Conservation (phyloP, 2,797 vertebrate genomes). For the Myotis daubentonii region DNA sequence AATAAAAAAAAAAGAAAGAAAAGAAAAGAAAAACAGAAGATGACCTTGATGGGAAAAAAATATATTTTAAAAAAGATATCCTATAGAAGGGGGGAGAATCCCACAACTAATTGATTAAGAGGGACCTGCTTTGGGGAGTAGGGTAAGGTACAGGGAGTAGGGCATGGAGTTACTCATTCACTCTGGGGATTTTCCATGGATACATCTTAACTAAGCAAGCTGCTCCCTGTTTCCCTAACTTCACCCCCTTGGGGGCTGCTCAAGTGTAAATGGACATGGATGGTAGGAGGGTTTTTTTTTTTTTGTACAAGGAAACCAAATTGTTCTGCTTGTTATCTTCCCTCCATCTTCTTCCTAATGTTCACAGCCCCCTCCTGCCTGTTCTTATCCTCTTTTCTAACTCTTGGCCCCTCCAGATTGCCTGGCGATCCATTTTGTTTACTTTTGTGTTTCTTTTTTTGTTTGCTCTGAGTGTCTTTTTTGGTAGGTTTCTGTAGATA, state of each 20-base stretch:
- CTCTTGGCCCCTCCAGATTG: conserved; percentile 74
- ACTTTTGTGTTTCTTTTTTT: conserved; percentile 78
- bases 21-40: conserved; percentile 77
- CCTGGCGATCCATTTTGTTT: conserved; percentile 82
- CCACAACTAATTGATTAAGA: conserved; percentile 80
- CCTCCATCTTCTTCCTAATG: conserved; percentile 70
- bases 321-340: conserved; percentile 73
- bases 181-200: conserved; percentile 74
- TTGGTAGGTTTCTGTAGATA: conserved; percentile 84
- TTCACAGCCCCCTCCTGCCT: conserved; percentile 68
- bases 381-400: conserved; percentile 65
- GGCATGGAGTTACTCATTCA: conserved; percentile 69
- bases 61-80: conserved; percentile 74
- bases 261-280: conserved; percentile 62
- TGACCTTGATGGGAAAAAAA: conserved; percentile 83
- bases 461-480: conserved; percentile 82
- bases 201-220: conserved; percentile 69
- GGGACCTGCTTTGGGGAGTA: conserved; percentile 74
- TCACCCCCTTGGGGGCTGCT: conserved; percentile 64
- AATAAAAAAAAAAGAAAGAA: no score
- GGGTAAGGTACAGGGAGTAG: conserved; percentile 69
- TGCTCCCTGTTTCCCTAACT: conserved; percentile 66
- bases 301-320: conserved; percentile 75
- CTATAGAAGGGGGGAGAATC: conserved; percentile 82
- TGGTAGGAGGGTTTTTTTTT: conserved; percentile 57